Conservation (phyloP, 2,797 vertebrate species). For the Propithecus perrieri region DNA sequence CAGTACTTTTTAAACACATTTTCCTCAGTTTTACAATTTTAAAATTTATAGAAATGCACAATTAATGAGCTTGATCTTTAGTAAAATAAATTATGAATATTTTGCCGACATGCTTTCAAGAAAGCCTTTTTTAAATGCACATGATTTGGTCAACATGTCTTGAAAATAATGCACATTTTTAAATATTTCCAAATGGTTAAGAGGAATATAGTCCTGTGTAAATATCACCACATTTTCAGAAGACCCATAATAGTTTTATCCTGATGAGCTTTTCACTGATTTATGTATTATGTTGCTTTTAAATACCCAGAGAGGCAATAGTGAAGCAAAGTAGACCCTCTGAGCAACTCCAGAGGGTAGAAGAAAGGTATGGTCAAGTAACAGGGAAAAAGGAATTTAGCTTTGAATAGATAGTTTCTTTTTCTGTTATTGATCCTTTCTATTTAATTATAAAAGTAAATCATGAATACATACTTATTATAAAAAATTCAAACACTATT, state of each 20-base stretch:
- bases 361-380: background rate
- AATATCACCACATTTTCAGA: background rate
- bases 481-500: constrained; percentile 56
- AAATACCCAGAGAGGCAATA: background rate
- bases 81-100: constrained; percentile 36
- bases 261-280: constrained; percentile 19
- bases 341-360: background rate
- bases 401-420: constrained; percentile 34
- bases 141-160: constrained; percentile 37
- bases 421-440: constrained; percentile 42
- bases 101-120: constrained; percentile 43
- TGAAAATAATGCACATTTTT: constrained; percentile 28
- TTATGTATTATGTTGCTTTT: background rate
- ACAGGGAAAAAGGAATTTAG: background rate
- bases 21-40: background rate
- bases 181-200: background rate
- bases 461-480: constrained; percentile 34
- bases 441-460: constrained; percentile 67
- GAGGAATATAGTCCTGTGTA: background rate
- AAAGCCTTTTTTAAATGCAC: constrained; percentile 25
- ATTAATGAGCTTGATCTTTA: background rate
- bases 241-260: constrained; percentile 13
- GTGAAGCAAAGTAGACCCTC: background rate
- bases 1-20: background rate
- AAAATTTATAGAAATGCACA: background rate